Conservation (phyloP, 1,140 invertebrate genomes). For the Brachionus koreanus region DNA sequence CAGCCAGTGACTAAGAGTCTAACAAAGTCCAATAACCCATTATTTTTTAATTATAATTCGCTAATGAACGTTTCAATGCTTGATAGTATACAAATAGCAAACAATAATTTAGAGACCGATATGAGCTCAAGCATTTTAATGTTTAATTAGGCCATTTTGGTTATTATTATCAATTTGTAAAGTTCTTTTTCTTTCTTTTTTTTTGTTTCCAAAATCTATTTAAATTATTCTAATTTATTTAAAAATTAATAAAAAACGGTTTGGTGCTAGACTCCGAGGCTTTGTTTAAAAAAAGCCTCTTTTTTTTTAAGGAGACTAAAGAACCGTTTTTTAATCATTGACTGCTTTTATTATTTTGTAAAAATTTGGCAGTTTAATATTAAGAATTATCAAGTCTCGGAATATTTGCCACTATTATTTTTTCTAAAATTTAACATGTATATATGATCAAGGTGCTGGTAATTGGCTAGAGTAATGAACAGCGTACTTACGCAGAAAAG, state of each 20-base stretch:
- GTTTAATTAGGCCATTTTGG: constrained; percentile 9
- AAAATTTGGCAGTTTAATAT: neutral
- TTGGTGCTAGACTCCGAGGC: neutral
- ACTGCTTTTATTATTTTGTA: neutral
- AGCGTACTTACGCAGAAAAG: neutral
- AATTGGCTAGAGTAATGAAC: neutral
- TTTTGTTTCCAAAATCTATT: neutral
- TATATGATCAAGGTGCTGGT: neutral
- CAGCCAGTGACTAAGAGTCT: neutral
- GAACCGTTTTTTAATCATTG: neutral
- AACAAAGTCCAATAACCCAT: constrained; percentile 5
- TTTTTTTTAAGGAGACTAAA: neutral
- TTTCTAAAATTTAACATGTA: neutral
- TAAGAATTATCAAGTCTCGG: neutral
- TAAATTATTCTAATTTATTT: neutral
- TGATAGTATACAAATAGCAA: constrained; percentile 39
- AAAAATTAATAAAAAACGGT: neutral
- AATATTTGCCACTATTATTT: neutral
- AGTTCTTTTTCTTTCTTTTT: neutral
- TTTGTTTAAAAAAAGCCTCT: neutral
- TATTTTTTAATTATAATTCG: constrained; percentile 35
- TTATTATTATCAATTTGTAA: neutral
- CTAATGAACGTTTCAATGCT: constrained; percentile 44
- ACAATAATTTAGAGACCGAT: constrained; percentile 20
- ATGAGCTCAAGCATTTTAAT: constrained; percentile 44